Conservation (phyloP, 2,113 vertebrate species). For the Lichenostomus cassidix region DNA sequence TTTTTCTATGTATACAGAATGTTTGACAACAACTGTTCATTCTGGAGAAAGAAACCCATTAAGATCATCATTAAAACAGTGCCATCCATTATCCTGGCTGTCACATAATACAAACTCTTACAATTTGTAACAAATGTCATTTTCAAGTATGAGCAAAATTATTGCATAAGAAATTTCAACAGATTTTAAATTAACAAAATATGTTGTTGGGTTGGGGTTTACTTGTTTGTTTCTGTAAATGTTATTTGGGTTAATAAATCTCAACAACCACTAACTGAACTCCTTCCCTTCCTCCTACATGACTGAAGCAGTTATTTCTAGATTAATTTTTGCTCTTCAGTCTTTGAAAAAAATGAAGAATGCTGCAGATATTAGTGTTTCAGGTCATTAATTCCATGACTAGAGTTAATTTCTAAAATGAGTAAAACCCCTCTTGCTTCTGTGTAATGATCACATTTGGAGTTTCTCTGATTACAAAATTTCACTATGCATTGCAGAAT, state of each 20-base stretch:
- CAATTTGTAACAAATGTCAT: background rate
- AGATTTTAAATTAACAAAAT: background rate
- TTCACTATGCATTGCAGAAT: background rate
- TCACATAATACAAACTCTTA: background rate
- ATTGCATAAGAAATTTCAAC: background rate
- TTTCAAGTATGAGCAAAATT: background rate
- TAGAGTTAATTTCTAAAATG: background rate
- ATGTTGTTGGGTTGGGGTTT: background rate
- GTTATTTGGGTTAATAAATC: background rate
- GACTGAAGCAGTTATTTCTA: background rate
- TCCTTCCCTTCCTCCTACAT: background rate
- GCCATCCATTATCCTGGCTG: background rate
- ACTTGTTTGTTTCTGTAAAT: background rate
- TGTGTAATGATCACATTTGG: background rate
- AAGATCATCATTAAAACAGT: background rate
- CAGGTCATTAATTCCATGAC: background rate
- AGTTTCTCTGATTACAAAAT: background rate
- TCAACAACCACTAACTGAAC: background rate
- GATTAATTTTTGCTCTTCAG: background rate
- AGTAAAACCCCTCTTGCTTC: background rate
- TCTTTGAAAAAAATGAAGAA: background rate
- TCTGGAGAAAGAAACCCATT: background rate
- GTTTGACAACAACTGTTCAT: background rate
- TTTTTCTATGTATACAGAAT: background rate
- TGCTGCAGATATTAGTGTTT: background rate